These are phyloP conservation scores for Channa striata DNA, from an alignment of 2,797 vertebrate genomes.

Conservation along the genomic window DNA sequence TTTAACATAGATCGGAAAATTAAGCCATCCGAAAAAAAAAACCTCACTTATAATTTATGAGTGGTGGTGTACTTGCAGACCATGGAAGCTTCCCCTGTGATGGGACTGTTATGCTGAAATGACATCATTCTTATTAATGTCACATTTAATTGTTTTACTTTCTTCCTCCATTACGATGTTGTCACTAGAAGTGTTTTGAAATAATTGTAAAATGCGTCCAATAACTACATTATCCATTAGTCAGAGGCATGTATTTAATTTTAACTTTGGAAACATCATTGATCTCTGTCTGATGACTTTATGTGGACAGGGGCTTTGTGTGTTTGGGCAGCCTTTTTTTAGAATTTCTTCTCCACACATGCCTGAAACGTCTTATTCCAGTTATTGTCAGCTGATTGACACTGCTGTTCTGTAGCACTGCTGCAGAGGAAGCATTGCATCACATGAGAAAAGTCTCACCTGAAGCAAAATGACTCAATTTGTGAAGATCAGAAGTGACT, in stretches of 20 bases:
- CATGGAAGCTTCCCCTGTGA: not conserved
- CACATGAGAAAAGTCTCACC: not conserved
- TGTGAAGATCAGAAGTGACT: not conserved
- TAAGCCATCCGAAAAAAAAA: not conserved
- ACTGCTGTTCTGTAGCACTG: no score
- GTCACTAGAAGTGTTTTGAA: no score
- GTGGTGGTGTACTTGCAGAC: not conserved
- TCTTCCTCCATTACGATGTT: no score
- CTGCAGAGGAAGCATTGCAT: not conserved
- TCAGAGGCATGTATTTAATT: not conserved
- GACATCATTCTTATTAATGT: no score
- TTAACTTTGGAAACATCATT: not conserved
- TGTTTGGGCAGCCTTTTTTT: not conserved
- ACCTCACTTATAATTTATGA: not conserved
- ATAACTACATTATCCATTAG: not conserved
- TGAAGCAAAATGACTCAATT: not conserved
- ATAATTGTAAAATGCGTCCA: no score
- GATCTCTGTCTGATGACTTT: no score
- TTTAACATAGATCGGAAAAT: not conserved
- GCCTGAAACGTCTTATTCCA: not conserved
- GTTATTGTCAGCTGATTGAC: no score
- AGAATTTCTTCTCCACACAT: not conserved
- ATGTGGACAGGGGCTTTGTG: no score
- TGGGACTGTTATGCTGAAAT: no score
- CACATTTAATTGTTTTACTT: no score